phyloP scores from a whole-genome alignment of 2,888 invertebrate genomes.

The Drosophila cracens region DNA sequence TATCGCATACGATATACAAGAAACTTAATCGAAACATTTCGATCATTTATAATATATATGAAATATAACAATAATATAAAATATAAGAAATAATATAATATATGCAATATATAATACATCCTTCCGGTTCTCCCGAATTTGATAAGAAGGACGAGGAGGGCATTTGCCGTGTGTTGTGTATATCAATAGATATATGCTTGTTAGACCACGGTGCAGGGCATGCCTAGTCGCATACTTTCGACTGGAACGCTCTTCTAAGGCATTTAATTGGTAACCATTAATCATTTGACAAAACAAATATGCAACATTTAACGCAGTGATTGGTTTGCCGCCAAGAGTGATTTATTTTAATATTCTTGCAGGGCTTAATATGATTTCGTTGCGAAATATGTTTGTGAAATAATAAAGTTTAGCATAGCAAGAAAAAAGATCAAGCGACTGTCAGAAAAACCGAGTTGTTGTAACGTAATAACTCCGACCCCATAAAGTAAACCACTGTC shows the following conservation, averaged over 20 bases:
- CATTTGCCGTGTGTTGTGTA: background rate
- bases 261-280: slow-evolving; percentile 16
- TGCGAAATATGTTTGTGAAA: slow-evolving; percentile 6
- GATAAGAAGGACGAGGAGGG: background rate
- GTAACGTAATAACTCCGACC: background rate
- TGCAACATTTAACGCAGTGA: slow-evolving; percentile 17
- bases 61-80: too few species aligned
- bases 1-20: background rate
- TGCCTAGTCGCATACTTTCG: background rate
- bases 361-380: background rate
- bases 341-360: slow-evolving; percentile 11
- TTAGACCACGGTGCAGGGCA: background rate
- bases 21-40: too few species aligned
- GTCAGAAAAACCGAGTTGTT: background rate
- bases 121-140: background rate
- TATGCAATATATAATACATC: too few species aligned
- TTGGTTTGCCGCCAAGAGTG: slow-evolving; percentile 8
- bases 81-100: too few species aligned
- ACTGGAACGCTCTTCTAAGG: background rate
- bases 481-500: background rate
- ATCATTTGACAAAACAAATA: slow-evolving; percentile 16
- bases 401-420: background rate
- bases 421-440: background rate
- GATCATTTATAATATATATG: background rate
- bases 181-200: background rate